phyloP scores from a whole-genome alignment of 2,888 invertebrate species.

The Lasioglossum pauxillum region DNA sequence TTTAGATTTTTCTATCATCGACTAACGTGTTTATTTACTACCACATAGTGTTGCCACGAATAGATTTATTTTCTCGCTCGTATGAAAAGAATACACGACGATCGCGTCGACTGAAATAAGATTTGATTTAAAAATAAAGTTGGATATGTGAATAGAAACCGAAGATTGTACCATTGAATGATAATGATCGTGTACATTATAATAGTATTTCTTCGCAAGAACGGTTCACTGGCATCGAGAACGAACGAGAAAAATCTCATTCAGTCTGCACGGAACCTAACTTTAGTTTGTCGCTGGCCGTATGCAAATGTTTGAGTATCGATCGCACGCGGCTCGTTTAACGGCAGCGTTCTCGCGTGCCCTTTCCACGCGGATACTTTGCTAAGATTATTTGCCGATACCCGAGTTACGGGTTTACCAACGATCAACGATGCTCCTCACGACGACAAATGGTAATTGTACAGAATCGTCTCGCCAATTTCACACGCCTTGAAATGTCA shows the following conservation, averaged over 20 bases:
- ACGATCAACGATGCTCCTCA: background rate
- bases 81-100: too few relatives aligned
- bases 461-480: background rate
- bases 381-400: constrained; percentile 11
- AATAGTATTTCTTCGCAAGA: too few relatives aligned
- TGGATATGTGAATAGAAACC: too few relatives aligned
- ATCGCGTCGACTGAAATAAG: too few relatives aligned
- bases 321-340: constrained; percentile 3
- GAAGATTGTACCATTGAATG: too few relatives aligned
- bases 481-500: background rate
- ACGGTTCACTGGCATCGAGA: background rate
- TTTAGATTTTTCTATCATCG: too few relatives aligned
- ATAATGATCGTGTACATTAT: too few relatives aligned
- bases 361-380: background rate
- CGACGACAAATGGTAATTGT: background rate
- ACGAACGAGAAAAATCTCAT: background rate
- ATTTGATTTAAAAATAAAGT: too few relatives aligned
- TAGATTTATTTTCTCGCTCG: too few relatives aligned
- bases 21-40: too few relatives aligned
- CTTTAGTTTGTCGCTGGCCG: background rate
- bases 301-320: constrained; percentile 14
- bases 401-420: background rate
- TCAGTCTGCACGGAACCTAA: background rate
- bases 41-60: too few relatives aligned
- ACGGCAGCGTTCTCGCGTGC: background rate